Evolutionary conservation across 2,113 vertebrate species (phyloP), one percentile per base, ranked within the genome.

Genomic region (Apodemus speciosus): DNA sequence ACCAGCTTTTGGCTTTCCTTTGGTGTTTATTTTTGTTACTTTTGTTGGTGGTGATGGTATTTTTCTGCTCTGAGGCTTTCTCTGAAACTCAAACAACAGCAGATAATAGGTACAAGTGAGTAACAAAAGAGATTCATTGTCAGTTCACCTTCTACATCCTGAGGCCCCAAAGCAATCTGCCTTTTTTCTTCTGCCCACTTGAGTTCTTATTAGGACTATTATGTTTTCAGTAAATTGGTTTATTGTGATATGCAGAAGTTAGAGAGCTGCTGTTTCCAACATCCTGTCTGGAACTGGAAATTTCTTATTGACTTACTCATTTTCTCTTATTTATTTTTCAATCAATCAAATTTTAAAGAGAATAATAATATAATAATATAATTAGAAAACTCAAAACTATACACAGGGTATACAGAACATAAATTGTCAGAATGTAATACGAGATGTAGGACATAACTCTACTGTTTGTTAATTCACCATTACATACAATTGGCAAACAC

Each of bases 281-380:
- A 51, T 79, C 46, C 89, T 91, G 40, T 73, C 53, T 93, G 8
- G 58, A 93, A 85, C 23, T 89, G 3, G 80, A 58, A 71, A 84
- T 66, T 40, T 88, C 51, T 87, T 35, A 72, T 77, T 72, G 8
- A 51, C 21, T 76, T 91, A 81, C 20, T 89, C n/a, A 88, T 93
- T 75, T 71, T 86, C 23, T 58, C 27, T 40, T 84, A 18, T 88
- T 75, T 27, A 81, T 23, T 71, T 85, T 20, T 73, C 66, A 88
- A 62, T 68, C 51, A 93, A 77, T 90, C 56, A 88, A 90, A 73
- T 64, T 88, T 92, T 81, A 69, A 93, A 77, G 15, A 49, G 1
- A 14, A 23, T 90, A 77, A 88, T 18, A 92, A 53, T 91, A 23
- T 90, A 77, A 88, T 18, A 92, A 53, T 91, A 85, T 27, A 92